Percentiles rank a stretch among this genome's conserved stretches.
phyloP scores from a whole-genome alignment of 64 coral and sea anemone species.

The Pocillopora damicornis region DNA sequence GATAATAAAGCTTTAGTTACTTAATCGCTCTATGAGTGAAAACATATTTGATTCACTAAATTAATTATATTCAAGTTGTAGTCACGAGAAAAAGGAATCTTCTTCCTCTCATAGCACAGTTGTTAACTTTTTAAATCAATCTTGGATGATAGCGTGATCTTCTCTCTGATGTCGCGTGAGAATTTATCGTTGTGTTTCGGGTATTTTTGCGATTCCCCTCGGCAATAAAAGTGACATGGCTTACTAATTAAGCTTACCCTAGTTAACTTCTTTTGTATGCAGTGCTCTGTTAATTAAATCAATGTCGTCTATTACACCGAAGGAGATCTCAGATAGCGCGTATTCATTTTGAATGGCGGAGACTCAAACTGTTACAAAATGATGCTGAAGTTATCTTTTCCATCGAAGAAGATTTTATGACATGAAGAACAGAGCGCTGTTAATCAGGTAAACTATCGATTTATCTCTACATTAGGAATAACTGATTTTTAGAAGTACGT shows the following conservation, averaged over 20 bases:
- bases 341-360: background rate
- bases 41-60: background rate
- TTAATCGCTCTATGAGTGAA: background rate
- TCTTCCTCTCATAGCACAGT: background rate
- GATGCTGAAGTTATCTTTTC: too few species aligned
- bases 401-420: too few species aligned
- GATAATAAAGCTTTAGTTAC: background rate
- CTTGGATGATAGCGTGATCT: background rate
- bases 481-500: too few species aligned
- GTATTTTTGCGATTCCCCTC: too few species aligned
- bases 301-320: background rate
- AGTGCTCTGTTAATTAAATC: slow-evolving; percentile 29
- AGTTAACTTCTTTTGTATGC: slow-evolving; percentile 5
- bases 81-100: background rate
- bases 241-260: background rate
- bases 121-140: background rate
- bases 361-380: background rate
- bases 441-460: too few species aligned
- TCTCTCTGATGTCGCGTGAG: background rate
- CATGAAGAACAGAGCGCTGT: too few species aligned
- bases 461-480: too few species aligned
- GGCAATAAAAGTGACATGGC: slow-evolving; percentile 4
- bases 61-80: background rate
- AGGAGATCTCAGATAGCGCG: background rate
- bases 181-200: background rate